phyloP scores from a whole-genome alignment of 2,888 invertebrate species.

The Drosophila affinis region DNA sequence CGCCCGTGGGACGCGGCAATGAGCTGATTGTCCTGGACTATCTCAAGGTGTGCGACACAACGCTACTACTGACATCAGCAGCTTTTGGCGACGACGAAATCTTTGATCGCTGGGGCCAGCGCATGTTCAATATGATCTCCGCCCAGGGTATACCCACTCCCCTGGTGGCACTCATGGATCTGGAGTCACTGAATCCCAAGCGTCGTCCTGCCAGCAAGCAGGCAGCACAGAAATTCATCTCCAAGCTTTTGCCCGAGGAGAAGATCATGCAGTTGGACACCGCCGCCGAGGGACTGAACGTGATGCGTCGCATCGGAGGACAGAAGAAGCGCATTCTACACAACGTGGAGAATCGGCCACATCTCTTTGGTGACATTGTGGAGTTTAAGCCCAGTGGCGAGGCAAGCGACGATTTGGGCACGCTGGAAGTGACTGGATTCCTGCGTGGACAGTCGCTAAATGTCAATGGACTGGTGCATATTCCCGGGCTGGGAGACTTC shows the following conservation, averaged over 20 bases:
- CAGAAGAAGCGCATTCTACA: constrained; percentile 91
- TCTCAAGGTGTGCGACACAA: constrained; percentile 94
- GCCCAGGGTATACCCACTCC: constrained; percentile 93
- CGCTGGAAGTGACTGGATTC: constrained; percentile 93
- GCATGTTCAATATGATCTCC: constrained; percentile 90
- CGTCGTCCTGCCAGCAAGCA: constrained; percentile 86
- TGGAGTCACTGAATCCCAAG: constrained; percentile 90
- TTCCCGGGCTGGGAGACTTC: constrained; percentile 96
- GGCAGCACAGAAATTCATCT: constrained; percentile 84
- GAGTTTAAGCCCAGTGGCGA: constrained; percentile 86
- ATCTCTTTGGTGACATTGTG: constrained; percentile 92
- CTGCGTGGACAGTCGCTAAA: constrained; percentile 92
- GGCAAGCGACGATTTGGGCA: constrained; percentile 85
- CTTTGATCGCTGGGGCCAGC: constrained; percentile 91
- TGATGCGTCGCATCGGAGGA: constrained; percentile 90
- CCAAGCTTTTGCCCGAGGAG: constrained; percentile 91
- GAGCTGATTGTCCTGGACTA: constrained; percentile 87
- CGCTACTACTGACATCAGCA: constrained; percentile 91
- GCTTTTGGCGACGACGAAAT: constrained; percentile 86
- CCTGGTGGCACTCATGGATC: constrained; percentile 89
- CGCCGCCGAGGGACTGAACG: constrained; percentile 89
- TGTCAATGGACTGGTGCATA: constrained; percentile 94
- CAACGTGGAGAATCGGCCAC: constrained; percentile 91
- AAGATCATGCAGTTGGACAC: constrained; percentile 92
- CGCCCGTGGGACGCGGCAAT: constrained; percentile 88